A percentile compares a stretch with the other conserved stretches of the same genome.
Evolutionary conservation across 2,113 vertebrate genomes (phyloP).

Genomic region (Catharus bicknelli): DNA sequence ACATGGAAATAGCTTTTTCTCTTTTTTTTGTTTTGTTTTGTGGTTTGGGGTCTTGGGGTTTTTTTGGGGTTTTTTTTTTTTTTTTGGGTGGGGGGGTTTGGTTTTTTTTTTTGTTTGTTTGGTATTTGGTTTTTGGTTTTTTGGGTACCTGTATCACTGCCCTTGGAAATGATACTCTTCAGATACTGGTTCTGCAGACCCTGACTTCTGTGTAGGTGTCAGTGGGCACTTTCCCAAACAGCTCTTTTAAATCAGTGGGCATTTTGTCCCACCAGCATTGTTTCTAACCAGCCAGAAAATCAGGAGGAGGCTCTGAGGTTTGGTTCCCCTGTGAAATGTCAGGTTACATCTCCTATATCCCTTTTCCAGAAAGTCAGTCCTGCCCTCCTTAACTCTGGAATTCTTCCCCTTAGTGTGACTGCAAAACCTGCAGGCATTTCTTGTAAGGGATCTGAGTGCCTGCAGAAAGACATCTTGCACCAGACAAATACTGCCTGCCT

Average conservation of each 20-base stretch:
- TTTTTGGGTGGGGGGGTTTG: background rate
- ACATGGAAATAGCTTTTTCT: background rate
- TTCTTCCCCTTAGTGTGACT: background rate
- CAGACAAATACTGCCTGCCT: background rate
- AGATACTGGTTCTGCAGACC: background rate
- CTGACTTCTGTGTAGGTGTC: background rate
- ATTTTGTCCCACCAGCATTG: background rate
- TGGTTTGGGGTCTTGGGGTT: too few relatives aligned
- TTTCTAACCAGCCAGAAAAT: background rate
- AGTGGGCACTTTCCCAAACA: background rate
- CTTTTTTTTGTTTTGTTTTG: too few relatives aligned
- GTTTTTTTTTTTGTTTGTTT: too few relatives aligned
- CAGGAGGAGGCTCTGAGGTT: background rate
- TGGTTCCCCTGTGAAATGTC: background rate
- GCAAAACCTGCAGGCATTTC: background rate
- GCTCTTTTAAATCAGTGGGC: background rate
- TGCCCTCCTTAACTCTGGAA: background rate
- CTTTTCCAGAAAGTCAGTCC: background rate
- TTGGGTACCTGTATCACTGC: rapidly evolving
- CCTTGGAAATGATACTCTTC: background rate
- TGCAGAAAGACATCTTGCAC: background rate
- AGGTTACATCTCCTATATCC: background rate
- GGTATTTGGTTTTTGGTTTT: background rate
- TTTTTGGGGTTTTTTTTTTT: too few relatives aligned
- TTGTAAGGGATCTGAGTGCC: background rate